Evolutionary conservation across 2,113 vertebrate genomes (phyloP).

Genomic region (Esox niger): DNA sequence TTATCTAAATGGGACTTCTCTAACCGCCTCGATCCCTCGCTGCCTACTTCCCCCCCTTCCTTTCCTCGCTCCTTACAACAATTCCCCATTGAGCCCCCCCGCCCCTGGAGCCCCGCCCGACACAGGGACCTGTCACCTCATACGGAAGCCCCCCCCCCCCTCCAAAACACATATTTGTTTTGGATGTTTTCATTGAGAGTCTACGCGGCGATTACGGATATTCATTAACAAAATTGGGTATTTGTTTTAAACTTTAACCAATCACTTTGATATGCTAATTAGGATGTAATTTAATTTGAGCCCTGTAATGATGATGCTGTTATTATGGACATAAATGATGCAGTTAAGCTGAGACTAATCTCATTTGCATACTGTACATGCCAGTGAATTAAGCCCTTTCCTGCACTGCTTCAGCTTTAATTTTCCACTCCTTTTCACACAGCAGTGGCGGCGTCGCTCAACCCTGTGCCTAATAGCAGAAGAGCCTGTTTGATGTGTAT

Average conservation of each 20-base stretch:
- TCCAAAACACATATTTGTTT: conserved; percentile 96
- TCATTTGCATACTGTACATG: conserved; percentile 99
- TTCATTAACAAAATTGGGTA: conserved; percentile 98
- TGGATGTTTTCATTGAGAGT: conserved; percentile 94
- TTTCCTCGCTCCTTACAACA: too few species aligned
- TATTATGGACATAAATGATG: conserved; percentile 99
- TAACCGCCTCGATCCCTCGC: too few species aligned
- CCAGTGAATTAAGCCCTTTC: conserved; percentile 91
- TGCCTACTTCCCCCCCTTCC: too few species aligned
- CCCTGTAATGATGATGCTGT: conserved; percentile 99
- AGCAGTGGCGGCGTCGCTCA: conserved; percentile 73
- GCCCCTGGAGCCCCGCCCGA: too few species aligned
- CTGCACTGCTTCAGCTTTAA: conserved; percentile 95
- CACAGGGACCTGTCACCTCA: conserved; percentile 69
- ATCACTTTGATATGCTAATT: conserved; percentile 99
- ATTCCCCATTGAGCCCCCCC: too few species aligned
- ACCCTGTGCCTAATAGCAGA: conserved; percentile 89
- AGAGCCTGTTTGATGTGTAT: conserved; percentile 70
- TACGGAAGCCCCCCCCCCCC: conserved; percentile 47
- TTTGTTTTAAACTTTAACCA: conserved; percentile 99
- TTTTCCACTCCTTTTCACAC: conserved; percentile 92
- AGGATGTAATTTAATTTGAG: conserved; percentile 99
- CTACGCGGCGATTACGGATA: conserved; percentile 94
- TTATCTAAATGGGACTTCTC: too few species aligned
- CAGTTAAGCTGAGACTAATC: conserved; percentile 96